Evolutionary conservation across 2,113 vertebrate genomes (phyloP).

Genomic region (Bungarus multicinctus): DNA sequence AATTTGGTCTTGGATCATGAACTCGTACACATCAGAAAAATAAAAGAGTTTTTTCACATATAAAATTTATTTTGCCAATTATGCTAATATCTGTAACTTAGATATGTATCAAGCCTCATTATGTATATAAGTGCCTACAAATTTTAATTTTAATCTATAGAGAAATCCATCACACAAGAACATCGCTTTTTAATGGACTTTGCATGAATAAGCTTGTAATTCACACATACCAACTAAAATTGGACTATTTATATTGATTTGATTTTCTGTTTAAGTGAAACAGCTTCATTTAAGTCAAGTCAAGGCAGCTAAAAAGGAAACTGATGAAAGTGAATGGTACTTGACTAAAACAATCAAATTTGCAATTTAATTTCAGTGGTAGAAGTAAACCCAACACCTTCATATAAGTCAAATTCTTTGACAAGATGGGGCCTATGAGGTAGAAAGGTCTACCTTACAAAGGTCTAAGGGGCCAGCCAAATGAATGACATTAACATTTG

Average conservation of each 20-base stretch:
- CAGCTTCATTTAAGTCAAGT: background rate
- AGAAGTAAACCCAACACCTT: no score
- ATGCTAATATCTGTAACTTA: background rate
- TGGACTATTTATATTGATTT: background rate
- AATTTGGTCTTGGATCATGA: background rate
- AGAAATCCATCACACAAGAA: background rate
- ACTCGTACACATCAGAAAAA: background rate
- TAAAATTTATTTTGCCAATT: background rate
- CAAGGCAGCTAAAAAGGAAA: background rate
- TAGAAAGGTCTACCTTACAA: no score
- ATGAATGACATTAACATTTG: background rate
- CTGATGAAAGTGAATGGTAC: background rate
- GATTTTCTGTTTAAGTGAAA: background rate
- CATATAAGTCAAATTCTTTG: background rate
- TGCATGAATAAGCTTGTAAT: background rate
- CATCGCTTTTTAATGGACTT: background rate
- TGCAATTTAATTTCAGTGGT: background rate
- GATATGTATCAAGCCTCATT: no score
- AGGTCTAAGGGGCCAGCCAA: background rate
- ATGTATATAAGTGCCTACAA: background rate
- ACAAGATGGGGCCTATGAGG: background rate
- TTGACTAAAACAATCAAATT: background rate
- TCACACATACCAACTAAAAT: background rate
- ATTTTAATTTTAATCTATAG: background rate
- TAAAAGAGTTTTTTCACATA: background rate